phyloP scores from a whole-genome alignment of 2,797 vertebrate genomes.

The Sebastes iracundus region DNA sequence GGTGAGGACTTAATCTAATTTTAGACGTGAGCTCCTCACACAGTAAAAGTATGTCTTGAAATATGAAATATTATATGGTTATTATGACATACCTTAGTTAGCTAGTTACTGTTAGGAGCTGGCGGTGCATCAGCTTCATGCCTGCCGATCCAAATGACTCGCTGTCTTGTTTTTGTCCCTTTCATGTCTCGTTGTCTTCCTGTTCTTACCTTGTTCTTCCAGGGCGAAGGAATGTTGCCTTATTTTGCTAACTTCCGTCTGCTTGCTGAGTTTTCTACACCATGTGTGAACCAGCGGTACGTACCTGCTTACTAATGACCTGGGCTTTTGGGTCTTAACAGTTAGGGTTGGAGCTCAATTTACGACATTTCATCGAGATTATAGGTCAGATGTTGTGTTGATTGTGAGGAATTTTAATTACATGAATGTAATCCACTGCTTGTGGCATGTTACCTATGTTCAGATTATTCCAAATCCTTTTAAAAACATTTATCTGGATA shows the following conservation, averaged over 20 bases:
- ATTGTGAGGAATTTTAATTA: background rate
- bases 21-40: background rate
- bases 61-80: background rate
- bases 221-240: slow-evolving; percentile 90
- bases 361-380: background rate
- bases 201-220: slow-evolving; percentile 77
- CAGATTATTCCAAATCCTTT: background rate
- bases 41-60: slow-evolving; percentile 7
- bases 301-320: slow-evolving; percentile 65
- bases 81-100: background rate
- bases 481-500: background rate
- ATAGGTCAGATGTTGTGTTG: background rate
- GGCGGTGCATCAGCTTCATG: background rate
- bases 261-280: slow-evolving; percentile 97
- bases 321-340: background rate
- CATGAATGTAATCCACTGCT: background rate
- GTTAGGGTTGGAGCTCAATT: background rate
- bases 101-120: background rate
- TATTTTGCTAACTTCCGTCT: slow-evolving; percentile 98
- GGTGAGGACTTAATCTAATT: slow-evolving; percentile 11
- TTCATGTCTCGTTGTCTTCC: slow-evolving; percentile 77
- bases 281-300: slow-evolving; percentile 99
- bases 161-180: slow-evolving; percentile 60
- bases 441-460: background rate
- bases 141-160: slow-evolving; percentile 24